Conservation (phyloP, 2,797 vertebrate species). For the Argentina silus region DNA sequence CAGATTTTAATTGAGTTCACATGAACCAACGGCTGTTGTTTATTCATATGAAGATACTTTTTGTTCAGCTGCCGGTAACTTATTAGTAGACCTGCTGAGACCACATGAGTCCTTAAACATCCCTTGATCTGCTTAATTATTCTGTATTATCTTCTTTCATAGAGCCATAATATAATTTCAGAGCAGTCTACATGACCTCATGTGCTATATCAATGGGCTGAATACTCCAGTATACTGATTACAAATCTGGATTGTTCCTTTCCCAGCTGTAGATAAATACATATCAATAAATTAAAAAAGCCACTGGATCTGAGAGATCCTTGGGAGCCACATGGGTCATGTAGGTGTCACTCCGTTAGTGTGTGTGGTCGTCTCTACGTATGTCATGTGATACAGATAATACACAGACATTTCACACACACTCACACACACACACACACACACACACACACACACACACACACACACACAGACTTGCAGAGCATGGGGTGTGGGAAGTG, state of each 20-base stretch:
- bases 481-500: neutral
- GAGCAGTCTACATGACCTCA: neutral
- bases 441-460: neutral
- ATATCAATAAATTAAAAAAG: neutral
- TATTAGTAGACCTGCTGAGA: neutral
- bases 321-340: neutral
- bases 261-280: neutral
- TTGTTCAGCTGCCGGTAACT: neutral
- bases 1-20: neutral
- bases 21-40: neutral
- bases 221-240: neutral
- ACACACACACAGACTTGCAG: slow-evolving; percentile 8
- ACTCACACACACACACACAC: neutral
- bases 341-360: too few relatives aligned
- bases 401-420: neutral
- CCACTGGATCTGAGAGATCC: neutral
- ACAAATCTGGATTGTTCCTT: neutral
- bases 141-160: neutral
- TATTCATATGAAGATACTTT: neutral
- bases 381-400: too few relatives aligned
- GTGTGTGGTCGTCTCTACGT: neutral
- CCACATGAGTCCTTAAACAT: neutral
- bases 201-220: neutral
- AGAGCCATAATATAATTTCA: neutral
- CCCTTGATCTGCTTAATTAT: neutral